These are phyloP conservation scores for Pachyseris speciosa DNA, from an alignment of 64 coral and sea anemone genomes.

Conservation along the genomic window DNA sequence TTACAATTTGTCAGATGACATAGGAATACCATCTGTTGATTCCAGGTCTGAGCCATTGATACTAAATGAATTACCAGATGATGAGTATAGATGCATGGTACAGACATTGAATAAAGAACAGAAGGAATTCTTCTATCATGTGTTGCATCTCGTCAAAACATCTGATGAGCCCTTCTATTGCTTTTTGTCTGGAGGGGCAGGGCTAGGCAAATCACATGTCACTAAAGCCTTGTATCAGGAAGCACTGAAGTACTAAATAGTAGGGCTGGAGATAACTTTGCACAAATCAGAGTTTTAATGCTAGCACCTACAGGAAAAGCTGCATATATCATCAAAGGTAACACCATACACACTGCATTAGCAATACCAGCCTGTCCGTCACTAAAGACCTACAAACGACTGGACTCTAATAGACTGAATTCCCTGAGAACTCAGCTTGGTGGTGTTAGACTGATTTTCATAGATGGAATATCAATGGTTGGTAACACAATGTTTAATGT, in stretches of 20 bases:
- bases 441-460: conserved; percentile 26
- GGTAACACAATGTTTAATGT: too few relatives aligned
- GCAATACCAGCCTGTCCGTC: conserved; percentile 40
- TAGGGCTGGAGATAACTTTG: conserved; percentile 28
- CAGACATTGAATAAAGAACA: too few relatives aligned
- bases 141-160: too few relatives aligned
- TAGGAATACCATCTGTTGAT: conserved; percentile 43
- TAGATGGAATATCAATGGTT: conserved; percentile 32
- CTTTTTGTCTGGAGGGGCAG: conserved; percentile 51
- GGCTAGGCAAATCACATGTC: too few relatives aligned
- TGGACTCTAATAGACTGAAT: conserved; percentile 60
- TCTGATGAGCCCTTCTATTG: conserved; percentile 57
- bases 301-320: too few relatives aligned
- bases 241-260: conserved; percentile 50
- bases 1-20: conserved; percentile 46
- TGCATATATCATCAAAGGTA: too few relatives aligned
- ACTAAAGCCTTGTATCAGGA: too few relatives aligned
- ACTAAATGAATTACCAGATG: too few relatives aligned
- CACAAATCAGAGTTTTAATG: too few relatives aligned
- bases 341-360: too few relatives aligned
- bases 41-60: conserved; percentile 30
- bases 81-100: too few relatives aligned
- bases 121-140: too few relatives aligned
- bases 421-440: conserved; percentile 45
- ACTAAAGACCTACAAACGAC: conserved; percentile 46